phyloP scores from a whole-genome alignment of 2,888 invertebrate genomes.

The Pyrgus malvae region DNA sequence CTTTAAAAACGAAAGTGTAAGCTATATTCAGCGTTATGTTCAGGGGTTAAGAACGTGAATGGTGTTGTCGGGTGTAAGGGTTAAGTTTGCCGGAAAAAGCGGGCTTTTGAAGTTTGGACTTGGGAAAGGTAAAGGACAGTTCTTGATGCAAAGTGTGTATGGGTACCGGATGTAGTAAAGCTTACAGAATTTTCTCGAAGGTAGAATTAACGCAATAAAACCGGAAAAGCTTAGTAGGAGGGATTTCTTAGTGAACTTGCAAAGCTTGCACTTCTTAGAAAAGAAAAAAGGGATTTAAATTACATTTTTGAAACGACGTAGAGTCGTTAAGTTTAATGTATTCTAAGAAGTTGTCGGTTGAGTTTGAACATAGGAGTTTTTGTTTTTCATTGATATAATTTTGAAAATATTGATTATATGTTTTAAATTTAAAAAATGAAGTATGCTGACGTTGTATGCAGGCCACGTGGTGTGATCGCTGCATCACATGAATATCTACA shows the following conservation, averaged over 20 bases:
- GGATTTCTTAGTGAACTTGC: not conserved
- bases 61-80: not conserved
- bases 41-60: constrained; percentile 28
- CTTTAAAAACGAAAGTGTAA: not conserved
- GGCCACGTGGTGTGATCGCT: no score
- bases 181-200: constrained; percentile 11
- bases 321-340: no score
- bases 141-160: constrained; percentile 35
- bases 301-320: no score
- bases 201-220: constrained; percentile 6
- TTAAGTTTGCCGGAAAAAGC: constrained; percentile 45
- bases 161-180: constrained; percentile 10
- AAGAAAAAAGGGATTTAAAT: no score
- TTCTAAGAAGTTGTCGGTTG: no score
- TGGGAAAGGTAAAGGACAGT: constrained; percentile 74
- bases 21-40: constrained; percentile 30
- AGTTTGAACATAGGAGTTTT: no score
- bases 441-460: no score
- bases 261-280: no score
- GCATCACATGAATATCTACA: no score
- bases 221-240: not conserved
- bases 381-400: no score
- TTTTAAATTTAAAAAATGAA: no score
- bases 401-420: no score
- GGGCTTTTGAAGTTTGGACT: constrained; percentile 72